A percentile compares a stretch with the other conserved stretches of the same genome.
Conservation (phyloP, 2,888 invertebrate species). For the Nomada ferruginata region DNA sequence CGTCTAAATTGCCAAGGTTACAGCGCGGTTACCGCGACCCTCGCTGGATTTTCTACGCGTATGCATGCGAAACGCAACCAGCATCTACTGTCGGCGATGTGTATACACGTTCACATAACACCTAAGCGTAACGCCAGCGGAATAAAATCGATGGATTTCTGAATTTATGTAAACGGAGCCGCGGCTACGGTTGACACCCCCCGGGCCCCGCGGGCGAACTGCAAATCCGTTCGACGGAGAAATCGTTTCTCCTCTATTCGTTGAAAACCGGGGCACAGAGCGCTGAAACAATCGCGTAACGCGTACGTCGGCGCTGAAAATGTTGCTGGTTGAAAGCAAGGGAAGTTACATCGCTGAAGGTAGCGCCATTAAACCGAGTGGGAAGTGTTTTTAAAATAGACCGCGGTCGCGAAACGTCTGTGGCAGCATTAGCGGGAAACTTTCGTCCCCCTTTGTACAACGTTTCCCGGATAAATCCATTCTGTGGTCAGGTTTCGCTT, state of each 20-base stretch:
- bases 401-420: constrained; percentile 50
- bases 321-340: neutral
- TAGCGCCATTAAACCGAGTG: constrained; percentile 52
- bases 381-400: constrained; percentile 45
- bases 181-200: neutral
- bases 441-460: constrained; percentile 72
- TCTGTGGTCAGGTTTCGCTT: constrained; percentile 81
- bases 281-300: neutral
- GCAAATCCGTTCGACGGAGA: neutral
- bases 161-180: constrained; percentile 27
- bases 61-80: constrained; percentile 19
- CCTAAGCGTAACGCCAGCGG: constrained; percentile 30
- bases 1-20: constrained; percentile 74
- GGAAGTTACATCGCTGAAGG: neutral
- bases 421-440: constrained; percentile 71
- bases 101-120: constrained; percentile 44
- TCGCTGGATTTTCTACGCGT: constrained; percentile 31
- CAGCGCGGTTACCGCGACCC: constrained; percentile 60
- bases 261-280: neutral
- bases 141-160: constrained; percentile 51
- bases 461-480: constrained; percentile 78
- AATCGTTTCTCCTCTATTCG: neutral
- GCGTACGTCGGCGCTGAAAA: neutral
- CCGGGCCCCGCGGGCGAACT: too few species aligned
- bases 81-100: too few species aligned